phyloP scores from a whole-genome alignment of 2,797 vertebrate genomes.

The Hylomyscus alleni region DNA sequence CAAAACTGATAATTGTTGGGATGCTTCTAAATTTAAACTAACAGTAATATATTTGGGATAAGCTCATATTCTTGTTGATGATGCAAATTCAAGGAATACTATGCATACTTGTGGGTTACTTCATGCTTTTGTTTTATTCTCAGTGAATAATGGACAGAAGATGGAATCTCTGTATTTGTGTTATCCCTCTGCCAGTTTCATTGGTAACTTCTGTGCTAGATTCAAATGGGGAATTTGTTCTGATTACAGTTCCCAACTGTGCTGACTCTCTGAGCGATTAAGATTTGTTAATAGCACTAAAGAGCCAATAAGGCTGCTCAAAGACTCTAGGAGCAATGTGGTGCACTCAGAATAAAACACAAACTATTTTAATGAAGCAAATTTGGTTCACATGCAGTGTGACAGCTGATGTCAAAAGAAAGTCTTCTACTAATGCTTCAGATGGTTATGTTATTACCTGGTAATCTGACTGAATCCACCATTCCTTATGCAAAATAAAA shows the following conservation, averaged over 20 bases:
- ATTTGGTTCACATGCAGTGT: conserved; percentile 78
- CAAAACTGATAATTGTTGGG: not conserved
- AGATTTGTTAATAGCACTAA: conserved; percentile 73
- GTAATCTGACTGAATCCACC: conserved; percentile 59
- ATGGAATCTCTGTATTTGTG: conserved; percentile 65
- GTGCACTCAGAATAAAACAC: conserved; percentile 75
- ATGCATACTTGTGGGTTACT: not conserved
- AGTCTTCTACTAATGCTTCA: conserved; percentile 69
- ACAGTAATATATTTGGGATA: not conserved
- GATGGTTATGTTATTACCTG: conserved; percentile 69
- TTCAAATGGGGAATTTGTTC: conserved; percentile 74
- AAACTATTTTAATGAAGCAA: conserved; percentile 80
- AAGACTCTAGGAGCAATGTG: conserved; percentile 51
- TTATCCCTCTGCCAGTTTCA: conserved; percentile 74
- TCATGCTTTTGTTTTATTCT: conserved; percentile 12
- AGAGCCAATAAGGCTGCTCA: conserved; percentile 73
- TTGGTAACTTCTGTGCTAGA: conserved; percentile 73
- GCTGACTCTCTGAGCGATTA: conserved; percentile 72
- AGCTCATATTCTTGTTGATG: conserved; percentile 19
- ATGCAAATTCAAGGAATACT: conserved; percentile 58
- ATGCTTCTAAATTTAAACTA: conserved; percentile 62
- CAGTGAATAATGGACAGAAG: conserved; percentile 41
- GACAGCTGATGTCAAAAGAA: conserved; percentile 78
- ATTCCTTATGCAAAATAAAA: conserved; percentile 68
- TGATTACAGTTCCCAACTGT: conserved; percentile 79